phyloP scores from a whole-genome alignment of 2,888 invertebrate genomes.

The Melinopterus prodromus region DNA sequence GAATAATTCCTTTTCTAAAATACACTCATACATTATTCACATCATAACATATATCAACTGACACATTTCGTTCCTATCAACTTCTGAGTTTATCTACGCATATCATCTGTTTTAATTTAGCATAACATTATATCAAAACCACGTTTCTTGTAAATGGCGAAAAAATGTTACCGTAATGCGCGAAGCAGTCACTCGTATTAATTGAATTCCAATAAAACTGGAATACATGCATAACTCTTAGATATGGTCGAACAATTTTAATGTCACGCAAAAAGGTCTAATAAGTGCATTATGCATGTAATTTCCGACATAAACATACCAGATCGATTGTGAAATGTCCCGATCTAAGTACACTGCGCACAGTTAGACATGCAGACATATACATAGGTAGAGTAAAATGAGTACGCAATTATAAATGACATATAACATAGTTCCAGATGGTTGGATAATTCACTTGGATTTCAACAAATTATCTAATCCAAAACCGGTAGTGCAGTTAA shows the following conservation, averaged over 20 bases:
- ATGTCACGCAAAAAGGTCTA: background rate
- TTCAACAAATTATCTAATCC: background rate
- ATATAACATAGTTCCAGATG: background rate
- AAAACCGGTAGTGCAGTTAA: background rate
- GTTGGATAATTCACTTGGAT: background rate
- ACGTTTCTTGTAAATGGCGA: background rate
- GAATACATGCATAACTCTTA: background rate
- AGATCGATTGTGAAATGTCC: background rate
- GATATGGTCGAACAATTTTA: background rate
- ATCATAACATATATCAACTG: background rate
- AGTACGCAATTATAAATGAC: background rate
- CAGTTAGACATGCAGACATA: background rate
- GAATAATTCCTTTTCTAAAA: too few species aligned
- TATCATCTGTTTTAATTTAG: background rate
- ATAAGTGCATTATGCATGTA: background rate
- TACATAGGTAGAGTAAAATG: background rate
- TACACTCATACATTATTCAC: too few species aligned
- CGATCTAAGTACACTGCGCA: background rate
- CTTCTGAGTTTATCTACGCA: background rate
- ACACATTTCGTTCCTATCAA: background rate
- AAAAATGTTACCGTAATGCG: background rate
- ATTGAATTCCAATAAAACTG: background rate
- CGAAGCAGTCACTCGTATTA: background rate
- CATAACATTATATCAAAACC: background rate
- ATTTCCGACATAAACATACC: constrained; percentile 4